Evolutionary conservation across 2,113 vertebrate genomes (phyloP), one percentile per base, ranked within the genome.

Genomic region (Zosterops borbonicus): DNA sequence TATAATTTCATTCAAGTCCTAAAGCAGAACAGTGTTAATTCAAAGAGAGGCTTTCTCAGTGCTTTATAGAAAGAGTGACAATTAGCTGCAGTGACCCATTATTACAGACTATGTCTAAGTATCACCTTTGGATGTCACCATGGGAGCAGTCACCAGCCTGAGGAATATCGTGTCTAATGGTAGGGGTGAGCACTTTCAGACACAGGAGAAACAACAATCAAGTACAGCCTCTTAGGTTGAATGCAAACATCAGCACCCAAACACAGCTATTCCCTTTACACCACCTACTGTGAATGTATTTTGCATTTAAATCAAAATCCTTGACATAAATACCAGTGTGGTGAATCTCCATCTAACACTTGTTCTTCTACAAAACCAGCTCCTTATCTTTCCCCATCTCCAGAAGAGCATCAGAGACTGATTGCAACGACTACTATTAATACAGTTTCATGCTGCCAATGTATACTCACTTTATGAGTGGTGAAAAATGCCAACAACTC

Each of bases 11-110:
- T 80, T 87, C 94, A 97, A 97, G 89, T 96, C 94, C 74, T 96
- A 93, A 97, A 97, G 97, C 97, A 96, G 93, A 97, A 96, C 90
- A 92, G 87, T 91, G 94, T 96, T 98, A 97, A 97, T 96, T 97
- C 97, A 96, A 91, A 98, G 97, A 97, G 95, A 96, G 94, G 94
- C 92, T 98, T 95, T 89, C 96, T 96, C 96, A 97, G 96, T 85
- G 92, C 89, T 96, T 97, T 93, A 68, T n/a, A 96, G 89, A 90
- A 96, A 97, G 93, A 97, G 35, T 92, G 95, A 95, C 96, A 96
- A 89, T 97, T 95, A 97, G 95, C 87, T 96, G 96, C 37, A n/a
- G 94, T 92, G 76, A 96, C 91, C 89, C 78, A n/a, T 60, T 91
- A 78, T 93, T 91, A 95, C 63, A 90, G 89, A 94, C 84, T 63